Evolutionary conservation across 2,797 vertebrate genomes (phyloP), one percentile per base, ranked within the genome.

Genomic region (Nannoperca obscura): DNA sequence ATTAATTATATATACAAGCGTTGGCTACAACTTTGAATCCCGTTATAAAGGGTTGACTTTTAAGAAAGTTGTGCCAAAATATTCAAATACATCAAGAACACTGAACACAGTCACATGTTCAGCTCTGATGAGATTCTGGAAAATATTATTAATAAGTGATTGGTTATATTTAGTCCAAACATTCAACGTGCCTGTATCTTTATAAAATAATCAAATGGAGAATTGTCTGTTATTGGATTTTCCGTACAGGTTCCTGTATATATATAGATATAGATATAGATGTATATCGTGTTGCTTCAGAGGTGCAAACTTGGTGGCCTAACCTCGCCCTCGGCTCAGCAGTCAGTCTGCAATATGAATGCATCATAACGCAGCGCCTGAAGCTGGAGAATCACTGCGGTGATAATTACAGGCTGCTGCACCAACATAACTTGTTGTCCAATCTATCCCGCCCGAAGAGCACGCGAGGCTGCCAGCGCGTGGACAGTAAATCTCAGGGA

Each of bases 401-500:
- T 14, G 38, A 50, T 55, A 30, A 11, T 6, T 10, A n/a, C 6
- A 13, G 17, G 9, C 27, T n/a, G 52, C 42, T 38, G 46, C 38
- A 34, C 13, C 9, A n/a, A 60, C 12, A 30, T 52, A 59, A 44
- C 13, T 12, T 24, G 71, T 57, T 53, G 10, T 61, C 55, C 44
- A 65, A 14, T 27, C 13, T 12, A 5, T 70, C 11, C 19, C 5
- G 1, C 34, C 36, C 58, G 36, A 71, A 40, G 50, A 40, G 14
- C 22, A 20, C 2, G 12, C 17, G 12, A 42, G 13, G 38, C 70
- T 69, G 54, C 62, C 27, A 27, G 30, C 0, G 8, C 50, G 59
- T 1, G 17, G 24, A 55, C 47, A 74, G 75, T 64, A 82, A 74
- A 82, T 85, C 60, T 69, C 5, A 7, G n/a, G 40, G 22, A 76